Evolutionary conservation across 35 echinoderm and acorn worm genomes (phyloP), one percentile per base, ranked within the genome.

Genomic region (Ophiothrix spiculata): DNA sequence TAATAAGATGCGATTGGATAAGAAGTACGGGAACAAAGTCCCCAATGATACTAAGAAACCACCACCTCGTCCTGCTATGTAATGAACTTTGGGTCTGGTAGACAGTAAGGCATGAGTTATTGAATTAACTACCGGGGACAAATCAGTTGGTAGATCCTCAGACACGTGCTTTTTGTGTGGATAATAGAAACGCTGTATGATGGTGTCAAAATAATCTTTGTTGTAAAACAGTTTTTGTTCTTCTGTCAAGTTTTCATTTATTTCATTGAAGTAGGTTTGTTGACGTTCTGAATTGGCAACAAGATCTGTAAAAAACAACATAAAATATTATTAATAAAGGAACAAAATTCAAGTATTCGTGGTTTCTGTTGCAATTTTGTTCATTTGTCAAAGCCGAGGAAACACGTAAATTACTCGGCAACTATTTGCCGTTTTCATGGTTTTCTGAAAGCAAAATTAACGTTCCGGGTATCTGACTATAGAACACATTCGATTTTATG

Each of bases 171-270:
- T 69, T 1, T 25, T 25, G 29, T 12, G 3, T 28, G 60, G 60
- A n/a, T 12, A 69, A 28, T 69, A 69, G 25, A 69, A 69, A 25
- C 60, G 60, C 29, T 69, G 60, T 15, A 69, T 69, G 4, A 69
- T 28, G 60, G 60, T 69, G 23, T 69, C 60, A 25, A 69, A 69
- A n/a, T 69, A 69, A 4, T 69, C 1, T 28, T 69, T 1, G 29
- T 69, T 69, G 23, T 69, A 69, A 28, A 69, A 69, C 25, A 69
- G 60, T 69, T 69, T 69, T 69, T 69, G 60, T 1, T 69, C 60
- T n/a, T 69, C 60, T 2, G 60, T 69, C 25, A 69, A 25, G 29
- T 69, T 69, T 15, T 15, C 60, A n/a, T 69, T 69, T 15, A 69
- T n/a, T 69, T 69, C 60, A 2, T 69, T 10, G 23, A 69, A 69